Base-by-base conservation (phyloP, 2,888 invertebrate species). In the Mythimna impura region DNA sequence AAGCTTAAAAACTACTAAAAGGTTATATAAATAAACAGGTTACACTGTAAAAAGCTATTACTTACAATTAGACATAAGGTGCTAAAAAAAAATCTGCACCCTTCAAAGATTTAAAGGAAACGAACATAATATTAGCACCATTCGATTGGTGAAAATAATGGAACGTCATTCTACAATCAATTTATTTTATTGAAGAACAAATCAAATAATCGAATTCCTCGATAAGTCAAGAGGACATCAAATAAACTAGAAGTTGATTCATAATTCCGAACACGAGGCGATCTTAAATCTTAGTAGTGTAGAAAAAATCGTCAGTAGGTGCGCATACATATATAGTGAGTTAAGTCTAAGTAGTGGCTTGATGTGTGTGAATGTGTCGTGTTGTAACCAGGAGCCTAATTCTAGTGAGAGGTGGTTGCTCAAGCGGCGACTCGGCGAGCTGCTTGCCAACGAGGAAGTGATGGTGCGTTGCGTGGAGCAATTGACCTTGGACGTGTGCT, bases 401-500 rank as follows among this genome's bases (percentile, higher is more conserved):
- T 94, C 93, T 90, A 91, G 95, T 94, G 94, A 94, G 94, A 94
- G 95, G 95, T 88, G 89, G 91, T 94, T 95, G 90, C 93, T 86
- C 90, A 94, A 94, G 93, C 84, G 50, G 50, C 50, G 50, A 52
- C n/a, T 20, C 50, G 50, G 86, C 82, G 82, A 76, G 75, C 76
- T 83, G 91, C 90, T 93, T 92, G 92, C 92, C 93, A 92, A 95
- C 93, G 79, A 95, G 95, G 95, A 95, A 95, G 94, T 91, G 93
- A 94, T 92, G 93, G 94, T 89, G 88, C 86, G 86, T 79, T 86
- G 88, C 89, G 92, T 94, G 92, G 91, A 91, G 93, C 91, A 92
- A 94, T 84, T 93, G 94, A 94, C 95, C 95, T 95, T 95, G 94
- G 88, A 81, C 85, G 87, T 85, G 87, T 82, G 88, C 85, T 85